phyloP scores from a whole-genome alignment of 2,888 invertebrate species.

The Harpagoxenus sublaevis region DNA sequence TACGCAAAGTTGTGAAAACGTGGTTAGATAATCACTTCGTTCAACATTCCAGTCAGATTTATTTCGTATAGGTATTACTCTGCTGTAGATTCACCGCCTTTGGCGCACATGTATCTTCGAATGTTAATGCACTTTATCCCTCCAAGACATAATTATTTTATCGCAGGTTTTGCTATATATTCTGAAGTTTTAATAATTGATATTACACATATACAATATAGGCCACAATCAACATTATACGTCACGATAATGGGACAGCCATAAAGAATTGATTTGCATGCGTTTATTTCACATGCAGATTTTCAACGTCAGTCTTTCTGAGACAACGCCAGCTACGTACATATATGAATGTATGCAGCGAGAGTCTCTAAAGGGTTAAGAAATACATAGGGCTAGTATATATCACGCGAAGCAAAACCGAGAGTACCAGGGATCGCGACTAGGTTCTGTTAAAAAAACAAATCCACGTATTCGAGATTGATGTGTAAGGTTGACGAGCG shows the following conservation, averaged over 20 bases:
- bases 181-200: conserved; percentile 22
- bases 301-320: conserved; percentile 26
- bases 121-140: background rate
- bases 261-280: conserved; percentile 13
- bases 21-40: background rate
- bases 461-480: conserved; percentile 26
- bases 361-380: background rate
- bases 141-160: background rate
- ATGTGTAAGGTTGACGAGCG: conserved; percentile 38
- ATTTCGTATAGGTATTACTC: conserved; percentile 1
- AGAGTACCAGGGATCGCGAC: conserved; percentile 24
- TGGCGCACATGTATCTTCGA: background rate
- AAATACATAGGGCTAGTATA: background rate
- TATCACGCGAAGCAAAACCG: conserved; percentile 20
- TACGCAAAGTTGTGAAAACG: conserved; percentile 13
- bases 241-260: background rate
- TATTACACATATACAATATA: background rate
- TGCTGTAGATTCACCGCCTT: background rate
- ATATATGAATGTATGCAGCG: background rate
- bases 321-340: background rate
- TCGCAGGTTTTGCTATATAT: background rate
- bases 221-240: background rate
- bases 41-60: background rate
- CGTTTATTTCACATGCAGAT: conserved; percentile 31
- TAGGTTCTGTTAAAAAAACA: conserved; percentile 18